Evolutionary conservation across 2,797 vertebrate species (phyloP).

Genomic region (Melanotaenia nigrans): DNA sequence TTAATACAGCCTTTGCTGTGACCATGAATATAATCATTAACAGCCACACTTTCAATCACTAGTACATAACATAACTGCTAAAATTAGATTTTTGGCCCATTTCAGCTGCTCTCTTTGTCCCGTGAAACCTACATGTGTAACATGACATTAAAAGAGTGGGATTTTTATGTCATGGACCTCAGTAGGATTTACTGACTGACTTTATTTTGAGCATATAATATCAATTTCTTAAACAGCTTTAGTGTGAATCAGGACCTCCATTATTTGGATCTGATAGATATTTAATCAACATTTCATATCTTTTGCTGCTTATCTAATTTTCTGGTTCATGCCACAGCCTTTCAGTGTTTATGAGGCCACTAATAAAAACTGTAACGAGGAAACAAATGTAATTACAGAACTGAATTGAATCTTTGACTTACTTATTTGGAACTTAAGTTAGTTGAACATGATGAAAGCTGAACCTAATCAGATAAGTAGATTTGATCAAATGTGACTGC

Average conservation of each 20-base stretch:
- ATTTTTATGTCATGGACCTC: too few species aligned
- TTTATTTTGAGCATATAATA: background rate
- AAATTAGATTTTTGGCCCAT: background rate
- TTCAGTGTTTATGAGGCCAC: constrained; percentile 26
- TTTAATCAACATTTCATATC: constrained; percentile 25
- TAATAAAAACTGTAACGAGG: constrained; percentile 20
- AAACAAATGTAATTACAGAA: constrained; percentile 43
- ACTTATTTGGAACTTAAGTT: constrained; percentile 31
- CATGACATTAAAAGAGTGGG: too few species aligned
- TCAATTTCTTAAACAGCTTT: constrained; percentile 3
- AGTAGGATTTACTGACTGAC: background rate
- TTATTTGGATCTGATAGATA: constrained; percentile 13
- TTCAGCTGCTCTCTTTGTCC: too few species aligned
- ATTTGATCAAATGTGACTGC: constrained; percentile 15
- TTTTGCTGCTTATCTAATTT: constrained; percentile 12
- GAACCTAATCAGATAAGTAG: constrained; percentile 16
- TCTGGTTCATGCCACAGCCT: constrained; percentile 16
- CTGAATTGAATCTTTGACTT: constrained; percentile 26
- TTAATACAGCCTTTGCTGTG: too few species aligned
- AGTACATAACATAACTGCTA: too few species aligned
- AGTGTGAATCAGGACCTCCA: constrained; percentile 3
- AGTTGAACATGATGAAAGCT: constrained; percentile 25
- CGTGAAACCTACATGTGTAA: too few species aligned
- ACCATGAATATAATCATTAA: background rate
- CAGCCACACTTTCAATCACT: too few species aligned